Base-by-base conservation (phyloP, 1,140 invertebrate species). In the Chionoecetes opilio region DNA sequence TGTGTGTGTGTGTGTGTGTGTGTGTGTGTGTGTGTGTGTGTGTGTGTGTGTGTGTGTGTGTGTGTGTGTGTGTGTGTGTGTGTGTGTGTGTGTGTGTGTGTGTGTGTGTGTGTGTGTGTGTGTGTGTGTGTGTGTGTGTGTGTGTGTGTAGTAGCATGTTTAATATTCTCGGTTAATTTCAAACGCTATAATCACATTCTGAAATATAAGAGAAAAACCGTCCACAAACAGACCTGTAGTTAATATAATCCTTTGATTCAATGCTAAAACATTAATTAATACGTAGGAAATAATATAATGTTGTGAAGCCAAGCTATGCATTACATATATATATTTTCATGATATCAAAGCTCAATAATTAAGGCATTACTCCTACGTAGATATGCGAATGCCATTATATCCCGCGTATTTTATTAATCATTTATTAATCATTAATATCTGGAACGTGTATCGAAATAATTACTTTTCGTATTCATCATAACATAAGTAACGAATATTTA, bases 11-110 rank as follows among this genome's bases (percentile, higher is more conserved):
- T 46, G 41, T 14, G 41, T 46, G 41, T 46, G 41, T 46, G 41
- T 46, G 41, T 46, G 41, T 46, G 41, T 46, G 41, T 46, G 41
- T 46, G 46, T 53, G 46, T 53, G 46, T 53, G 46, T 53, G 46
- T 53, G 46, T 53, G 46, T 53, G 46, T 53, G 46, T 53, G 46
- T 53, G 46, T 53, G 46, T 53, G 46, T 53, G 46, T 53, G 46
- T 53, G 46, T 53, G 46, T 53, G 46, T 53, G 46, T 53, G 46
- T 53, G 46, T 53, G 46, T 53, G 41, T 21, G 53, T 26, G 53
- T 75, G 53, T 75, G 53, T 75, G 53, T 75, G 53, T 75, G 53
- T 75, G 53, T 75, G 53, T 75, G 53, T 75, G 53, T 75, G 53
- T 75, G 53, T 75, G 53, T 75, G 53, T 75, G 5, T 75, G 21